Evolutionary conservation across 2,797 vertebrate genomes (phyloP).

Genomic region (Leptoclinus maculatus): DNA sequence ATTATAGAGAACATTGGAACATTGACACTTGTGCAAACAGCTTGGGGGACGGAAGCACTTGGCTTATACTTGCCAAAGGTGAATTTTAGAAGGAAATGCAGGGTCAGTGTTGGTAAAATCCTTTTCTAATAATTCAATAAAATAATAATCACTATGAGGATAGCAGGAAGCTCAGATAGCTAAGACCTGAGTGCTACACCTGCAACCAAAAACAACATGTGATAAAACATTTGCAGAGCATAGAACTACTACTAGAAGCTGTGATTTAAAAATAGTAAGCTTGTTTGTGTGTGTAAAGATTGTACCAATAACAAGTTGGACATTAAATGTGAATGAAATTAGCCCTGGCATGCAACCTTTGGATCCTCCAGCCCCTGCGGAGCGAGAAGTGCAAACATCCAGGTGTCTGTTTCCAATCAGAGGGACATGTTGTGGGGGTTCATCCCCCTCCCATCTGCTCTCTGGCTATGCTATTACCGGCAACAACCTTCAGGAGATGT

Average conservation of each 20-base stretch:
- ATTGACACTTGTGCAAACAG: constrained; percentile 1
- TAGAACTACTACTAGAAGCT: background rate
- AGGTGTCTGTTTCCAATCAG: constrained; percentile 62
- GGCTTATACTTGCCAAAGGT: constrained; percentile 11
- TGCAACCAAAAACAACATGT: background rate
- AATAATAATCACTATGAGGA: constrained; percentile 4
- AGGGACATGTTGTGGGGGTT: constrained; percentile 11
- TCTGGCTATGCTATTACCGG: constrained; percentile 10
- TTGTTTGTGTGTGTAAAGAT: background rate
- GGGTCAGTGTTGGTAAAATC: background rate
- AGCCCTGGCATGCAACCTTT: constrained; percentile 1
- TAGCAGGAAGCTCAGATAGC: background rate
- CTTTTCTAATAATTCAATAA: constrained; percentile 23
- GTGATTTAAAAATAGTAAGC: constrained; percentile 1
- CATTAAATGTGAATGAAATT: constrained; percentile 27
- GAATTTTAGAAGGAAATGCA: background rate
- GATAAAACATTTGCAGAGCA: constrained; percentile 22
- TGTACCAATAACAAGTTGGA: constrained; percentile 8
- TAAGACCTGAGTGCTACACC: background rate
- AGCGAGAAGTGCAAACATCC: constrained; percentile 39
- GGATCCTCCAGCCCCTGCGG: constrained; percentile 6
- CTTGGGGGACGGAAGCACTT: background rate
- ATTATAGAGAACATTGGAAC: constrained; percentile 23
- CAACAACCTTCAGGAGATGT: constrained; percentile 34
- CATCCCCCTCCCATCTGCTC: background rate